A percentile compares a stretch with the other conserved stretches of the same genome.
phyloP scores from a whole-genome alignment of 2,888 invertebrate species.

The Pemphredon lugubris region DNA sequence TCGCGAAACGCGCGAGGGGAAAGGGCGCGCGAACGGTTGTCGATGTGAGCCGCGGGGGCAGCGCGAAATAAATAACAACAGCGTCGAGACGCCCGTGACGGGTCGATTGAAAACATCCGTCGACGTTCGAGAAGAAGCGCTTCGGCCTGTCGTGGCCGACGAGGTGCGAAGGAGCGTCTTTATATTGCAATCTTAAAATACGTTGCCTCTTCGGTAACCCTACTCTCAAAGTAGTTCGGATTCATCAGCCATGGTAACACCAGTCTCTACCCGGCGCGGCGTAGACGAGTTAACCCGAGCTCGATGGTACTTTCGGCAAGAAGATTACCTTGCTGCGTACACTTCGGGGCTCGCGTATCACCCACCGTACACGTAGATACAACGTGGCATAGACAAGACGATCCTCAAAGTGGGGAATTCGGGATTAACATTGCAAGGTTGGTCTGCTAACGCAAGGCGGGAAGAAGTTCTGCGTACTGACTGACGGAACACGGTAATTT shows the following conservation, averaged over 20 bases:
- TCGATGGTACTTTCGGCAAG: conserved; percentile 57
- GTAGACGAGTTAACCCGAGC: conserved; percentile 57
- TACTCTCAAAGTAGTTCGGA: conserved; percentile 39
- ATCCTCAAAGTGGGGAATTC: conserved; percentile 46
- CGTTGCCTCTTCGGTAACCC: conserved; percentile 39
- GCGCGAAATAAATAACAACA: no score
- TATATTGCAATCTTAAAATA: conserved; percentile 7
- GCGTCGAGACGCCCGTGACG: no score
- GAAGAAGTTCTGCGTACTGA: conserved; percentile 33
- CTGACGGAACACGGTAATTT: no score
- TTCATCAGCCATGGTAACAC: conserved; percentile 61
- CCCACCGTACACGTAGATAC: conserved; percentile 22
- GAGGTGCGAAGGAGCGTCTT: neutral
- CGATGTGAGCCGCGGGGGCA: no score
- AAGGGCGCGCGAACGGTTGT: no score
- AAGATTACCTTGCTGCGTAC: conserved; percentile 50
- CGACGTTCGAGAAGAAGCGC: neutral
- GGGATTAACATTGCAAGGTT: conserved; percentile 50
- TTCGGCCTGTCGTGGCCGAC: neutral
- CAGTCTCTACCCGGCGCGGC: conserved; percentile 44
- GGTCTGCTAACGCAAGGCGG: conserved; percentile 16
- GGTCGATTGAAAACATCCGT: no score
- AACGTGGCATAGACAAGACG: conserved; percentile 33
- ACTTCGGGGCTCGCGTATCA: conserved; percentile 13
- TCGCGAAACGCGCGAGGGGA: no score